Evolutionary conservation across 2,888 invertebrate genomes (phyloP).

Genomic region (Hirtodrosophila alboralis): DNA sequence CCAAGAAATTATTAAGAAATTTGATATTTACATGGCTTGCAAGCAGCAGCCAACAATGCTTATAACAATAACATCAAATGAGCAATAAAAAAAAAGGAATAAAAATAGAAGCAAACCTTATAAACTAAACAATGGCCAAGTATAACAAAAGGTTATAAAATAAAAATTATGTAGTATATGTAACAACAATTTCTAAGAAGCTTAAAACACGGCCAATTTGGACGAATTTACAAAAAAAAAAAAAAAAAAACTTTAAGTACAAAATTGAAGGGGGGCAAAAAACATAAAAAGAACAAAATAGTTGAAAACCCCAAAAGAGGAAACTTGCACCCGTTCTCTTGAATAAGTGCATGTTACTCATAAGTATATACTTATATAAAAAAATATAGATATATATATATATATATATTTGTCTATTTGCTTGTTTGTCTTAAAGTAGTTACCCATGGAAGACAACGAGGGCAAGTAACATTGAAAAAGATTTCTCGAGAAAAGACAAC

Average conservation of each 20-base stretch:
- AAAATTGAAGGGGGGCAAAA: not conserved
- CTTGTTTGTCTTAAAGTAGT: slow-evolving; percentile 1
- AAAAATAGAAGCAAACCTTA: too few relatives aligned
- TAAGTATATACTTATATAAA: too few relatives aligned
- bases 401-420: too few relatives aligned
- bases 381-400: too few relatives aligned
- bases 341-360: slow-evolving; percentile 10
- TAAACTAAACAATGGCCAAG: too few relatives aligned
- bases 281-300: not conserved
- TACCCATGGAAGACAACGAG: not conserved
- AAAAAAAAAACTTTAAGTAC: too few relatives aligned
- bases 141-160: slow-evolving; percentile 23
- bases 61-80: too few relatives aligned
- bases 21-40: too few relatives aligned
- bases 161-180: slow-evolving; percentile 19
- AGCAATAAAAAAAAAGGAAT: slow-evolving; percentile 10
- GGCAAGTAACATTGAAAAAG: slow-evolving; percentile 29
- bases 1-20: too few relatives aligned
- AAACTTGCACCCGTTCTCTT: slow-evolving; percentile 6
- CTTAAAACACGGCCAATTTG: slow-evolving; percentile 33
- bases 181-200: slow-evolving; percentile 48
- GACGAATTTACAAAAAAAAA: slow-evolving; percentile 33
- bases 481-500: slow-evolving; percentile 26
- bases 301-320: not conserved
- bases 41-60: too few relatives aligned